Percentiles rank a stretch among this genome's conserved stretches.
Evolutionary conservation across 1,140 invertebrate genomes (phyloP).

Genomic region (Penaeus japonicus): DNA sequence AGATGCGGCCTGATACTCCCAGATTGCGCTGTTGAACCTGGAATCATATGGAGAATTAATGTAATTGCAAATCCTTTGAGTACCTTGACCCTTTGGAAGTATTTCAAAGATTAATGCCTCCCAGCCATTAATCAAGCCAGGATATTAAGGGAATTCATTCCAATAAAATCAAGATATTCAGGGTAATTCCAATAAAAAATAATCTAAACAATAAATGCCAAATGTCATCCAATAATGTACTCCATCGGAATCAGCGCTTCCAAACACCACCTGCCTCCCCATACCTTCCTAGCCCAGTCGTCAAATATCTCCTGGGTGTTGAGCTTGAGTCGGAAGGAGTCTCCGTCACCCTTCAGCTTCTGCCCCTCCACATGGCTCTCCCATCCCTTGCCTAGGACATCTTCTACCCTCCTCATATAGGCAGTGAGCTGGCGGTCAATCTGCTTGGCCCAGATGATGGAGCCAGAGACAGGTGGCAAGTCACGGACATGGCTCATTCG

Average conservation of each 20-base stretch:
- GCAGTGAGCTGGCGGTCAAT: constrained; percentile 98
- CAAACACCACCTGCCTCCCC: too few species aligned
- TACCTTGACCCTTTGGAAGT: too few species aligned
- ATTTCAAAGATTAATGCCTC: too few species aligned
- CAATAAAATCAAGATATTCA: too few species aligned
- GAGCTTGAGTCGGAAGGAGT: constrained; percentile 94
- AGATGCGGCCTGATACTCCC: constrained; percentile 92
- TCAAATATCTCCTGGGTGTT: constrained; percentile 97
- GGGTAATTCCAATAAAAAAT: too few species aligned
- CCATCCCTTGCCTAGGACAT: constrained; percentile 84
- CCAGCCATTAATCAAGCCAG: too few species aligned
- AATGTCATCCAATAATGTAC: too few species aligned
- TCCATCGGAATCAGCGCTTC: too few species aligned
- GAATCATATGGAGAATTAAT: constrained; percentile 56
- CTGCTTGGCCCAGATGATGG: constrained; percentile 98
- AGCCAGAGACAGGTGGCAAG: constrained; percentile 94
- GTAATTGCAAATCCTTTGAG: background rate
- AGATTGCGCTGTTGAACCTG: constrained; percentile 90
- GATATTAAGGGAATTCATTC: too few species aligned
- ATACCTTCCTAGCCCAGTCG: constrained; percentile 88
- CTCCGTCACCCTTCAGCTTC: constrained; percentile 96
- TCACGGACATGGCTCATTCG: constrained; percentile 90
- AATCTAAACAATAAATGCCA: too few species aligned
- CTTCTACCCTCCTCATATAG: constrained; percentile 80
- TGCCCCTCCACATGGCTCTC: constrained; percentile 99